Percentiles rank a stretch among this genome's conserved stretches.
These are phyloP conservation scores for Mustelus asterias DNA, from an alignment of 2,113 vertebrate genomes.

Conservation along the genomic window DNA sequence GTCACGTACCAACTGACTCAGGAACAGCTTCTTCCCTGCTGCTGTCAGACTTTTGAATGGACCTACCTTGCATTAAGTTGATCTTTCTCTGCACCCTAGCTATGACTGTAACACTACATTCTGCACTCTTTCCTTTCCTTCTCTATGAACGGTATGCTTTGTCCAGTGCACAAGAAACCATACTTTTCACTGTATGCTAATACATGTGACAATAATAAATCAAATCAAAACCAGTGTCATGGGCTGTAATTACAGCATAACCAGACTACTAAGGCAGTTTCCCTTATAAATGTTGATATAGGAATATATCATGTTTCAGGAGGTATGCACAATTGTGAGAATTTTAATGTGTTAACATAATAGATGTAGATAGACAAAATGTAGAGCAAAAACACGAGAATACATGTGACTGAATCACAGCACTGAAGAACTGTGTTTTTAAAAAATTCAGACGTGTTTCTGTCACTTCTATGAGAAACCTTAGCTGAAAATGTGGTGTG, in stretches of 20 bases:
- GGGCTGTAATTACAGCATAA: background rate
- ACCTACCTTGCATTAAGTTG: too few species aligned
- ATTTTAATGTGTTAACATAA: background rate
- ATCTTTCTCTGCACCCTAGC: too few species aligned
- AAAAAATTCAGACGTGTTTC: background rate
- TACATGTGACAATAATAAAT: too few species aligned
- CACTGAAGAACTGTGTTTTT: background rate
- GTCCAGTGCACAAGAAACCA: too few species aligned
- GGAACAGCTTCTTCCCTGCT: too few species aligned
- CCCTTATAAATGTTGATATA: background rate
- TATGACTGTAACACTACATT: too few species aligned
- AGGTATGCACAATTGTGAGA: background rate
- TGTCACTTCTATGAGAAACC: background rate
- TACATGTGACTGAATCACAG: background rate
- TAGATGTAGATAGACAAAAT: background rate
- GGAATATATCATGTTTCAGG: background rate
- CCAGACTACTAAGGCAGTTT: background rate
- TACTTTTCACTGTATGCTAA: too few species aligned
- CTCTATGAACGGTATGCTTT: too few species aligned
- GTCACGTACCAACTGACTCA: too few species aligned
- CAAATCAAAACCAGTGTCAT: too few species aligned
- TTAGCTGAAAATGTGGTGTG: background rate
- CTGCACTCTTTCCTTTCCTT: too few species aligned
- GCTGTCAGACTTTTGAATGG: too few species aligned
- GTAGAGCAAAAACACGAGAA: background rate